Evolutionary conservation across 2,888 invertebrate species (phyloP).

Genomic region (Diarsia brunnea): DNA sequence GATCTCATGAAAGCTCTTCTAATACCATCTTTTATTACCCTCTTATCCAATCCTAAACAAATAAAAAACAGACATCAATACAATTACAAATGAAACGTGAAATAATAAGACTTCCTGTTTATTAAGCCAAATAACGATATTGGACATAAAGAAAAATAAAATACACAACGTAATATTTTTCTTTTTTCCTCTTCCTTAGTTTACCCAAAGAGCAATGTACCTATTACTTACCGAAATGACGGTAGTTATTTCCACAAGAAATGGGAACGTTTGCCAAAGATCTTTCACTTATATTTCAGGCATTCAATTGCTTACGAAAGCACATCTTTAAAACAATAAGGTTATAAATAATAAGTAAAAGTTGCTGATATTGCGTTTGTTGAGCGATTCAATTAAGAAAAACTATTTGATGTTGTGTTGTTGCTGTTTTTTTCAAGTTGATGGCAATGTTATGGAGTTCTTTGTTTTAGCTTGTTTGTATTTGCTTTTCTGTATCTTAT

Average conservation of each 20-base stretch:
- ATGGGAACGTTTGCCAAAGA: slow-evolving; percentile 37
- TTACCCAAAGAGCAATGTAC: slow-evolving; percentile 42
- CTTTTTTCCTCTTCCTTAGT: slow-evolving; percentile 22
- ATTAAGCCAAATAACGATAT: slow-evolving; percentile 47
- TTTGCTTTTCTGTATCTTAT: neutral
- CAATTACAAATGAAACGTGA: slow-evolving; percentile 31
- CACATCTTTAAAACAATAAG: slow-evolving; percentile 43
- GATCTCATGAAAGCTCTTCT: neutral
- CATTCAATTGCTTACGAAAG: slow-evolving; percentile 46
- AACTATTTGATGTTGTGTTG: slow-evolving; percentile 1
- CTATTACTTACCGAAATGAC: slow-evolving; percentile 49
- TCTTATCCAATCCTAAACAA: slow-evolving; percentile 8
- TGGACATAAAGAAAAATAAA: slow-evolving; percentile 42
- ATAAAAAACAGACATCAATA: slow-evolving; percentile 36
- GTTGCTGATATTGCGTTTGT: slow-evolving; percentile 11
- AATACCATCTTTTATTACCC: neutral
- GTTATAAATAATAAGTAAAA: slow-evolving; percentile 25
- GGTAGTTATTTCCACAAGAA: slow-evolving; percentile 38
- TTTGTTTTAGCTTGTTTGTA: slow-evolving; percentile 1
- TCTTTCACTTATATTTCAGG: slow-evolving; percentile 45
- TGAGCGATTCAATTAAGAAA: slow-evolving; percentile 10
- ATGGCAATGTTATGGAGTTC: neutral
- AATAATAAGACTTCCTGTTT: slow-evolving; percentile 37
- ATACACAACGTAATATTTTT: slow-evolving; percentile 34
- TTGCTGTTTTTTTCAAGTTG: neutral